Conservation (phyloP, 1,140 invertebrate genomes). For the Microplitis demolitor region DNA sequence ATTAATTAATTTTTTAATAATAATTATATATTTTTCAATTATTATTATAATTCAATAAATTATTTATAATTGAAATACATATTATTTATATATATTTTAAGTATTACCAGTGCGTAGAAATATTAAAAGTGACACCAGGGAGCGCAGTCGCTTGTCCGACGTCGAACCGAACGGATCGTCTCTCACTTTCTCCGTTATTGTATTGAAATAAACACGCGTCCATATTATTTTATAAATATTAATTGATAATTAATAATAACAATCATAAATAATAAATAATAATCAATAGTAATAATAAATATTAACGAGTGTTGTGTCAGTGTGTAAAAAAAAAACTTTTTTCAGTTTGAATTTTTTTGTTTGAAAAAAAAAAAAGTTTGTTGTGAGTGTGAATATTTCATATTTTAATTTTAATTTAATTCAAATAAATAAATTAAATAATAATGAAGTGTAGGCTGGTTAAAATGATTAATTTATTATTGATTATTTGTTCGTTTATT, state of each 20-base stretch:
- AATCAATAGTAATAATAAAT: no score
- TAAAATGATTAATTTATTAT: conserved; percentile 28
- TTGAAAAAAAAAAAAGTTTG: no score
- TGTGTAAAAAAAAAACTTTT: background rate
- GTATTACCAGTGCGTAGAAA: background rate
- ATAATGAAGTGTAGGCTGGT: conserved; percentile 11
- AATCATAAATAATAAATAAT: background rate
- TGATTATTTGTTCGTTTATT: conserved; percentile 22
- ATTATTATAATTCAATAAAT: no score
- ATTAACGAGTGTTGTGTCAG: background rate
- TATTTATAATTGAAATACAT: no score
- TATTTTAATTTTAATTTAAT: background rate
- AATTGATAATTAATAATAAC: background rate
- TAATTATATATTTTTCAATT: no score
- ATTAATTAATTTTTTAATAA: no score
- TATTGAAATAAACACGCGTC: background rate
- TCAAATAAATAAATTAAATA: no score
- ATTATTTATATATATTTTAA: no score
- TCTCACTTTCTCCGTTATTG: background rate
- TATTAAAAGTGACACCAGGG: background rate
- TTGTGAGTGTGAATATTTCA: background rate
- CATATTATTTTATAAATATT: background rate
- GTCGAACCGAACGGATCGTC: conserved; percentile 24
- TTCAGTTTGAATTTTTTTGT: background rate
- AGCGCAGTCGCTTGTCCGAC: conserved; percentile 29